Base-by-base conservation (phyloP, 2,113 vertebrate species). In the Corapipo altera region DNA sequence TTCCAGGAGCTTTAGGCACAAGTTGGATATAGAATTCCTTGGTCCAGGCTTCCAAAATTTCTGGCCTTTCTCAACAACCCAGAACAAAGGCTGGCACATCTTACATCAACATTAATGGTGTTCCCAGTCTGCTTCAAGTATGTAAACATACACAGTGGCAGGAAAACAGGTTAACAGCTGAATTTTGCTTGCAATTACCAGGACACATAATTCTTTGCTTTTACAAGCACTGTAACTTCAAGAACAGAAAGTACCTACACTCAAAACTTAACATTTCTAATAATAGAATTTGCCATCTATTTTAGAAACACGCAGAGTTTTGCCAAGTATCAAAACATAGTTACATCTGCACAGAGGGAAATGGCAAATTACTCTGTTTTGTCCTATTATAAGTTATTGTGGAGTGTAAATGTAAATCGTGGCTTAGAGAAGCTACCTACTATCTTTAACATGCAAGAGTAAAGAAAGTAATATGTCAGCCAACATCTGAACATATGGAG, bases 181-280 rank as follows among this genome's bases (percentile, higher is more conserved):
- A 32, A 43, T 85, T 87, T 91, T 76, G 16, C 26, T 61, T 78
- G 41, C 39, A 69, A 15, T 71, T 91, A 49, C n/a, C 24, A 64
- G 64, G 55, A 48, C 28, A 66, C 22, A n/a, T 49, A 59, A 58
- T 87, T 91, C 49, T 82, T 95, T 84, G 61, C 48, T 83, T 92
- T 95, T 84, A 72, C 44, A 94, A 88, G 73, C 24, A 72, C 59
- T 52, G n/a, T 74, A 75, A 88, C 88, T 86, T 86, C 32, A 74
- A 86, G 48, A 83, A 77, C 15, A 88, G 55, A 88, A 93, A 54
- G 37, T 64, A 85, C 71, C 43, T 83, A 15, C 54, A 54, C 43
- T 77, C 57, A 70, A 88, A 95, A 51, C 11, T 55, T 54, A 88
- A 44, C n/a, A 43, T 84, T 85, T 93, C 59, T 77, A 88, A n/a